A percentile compares a stretch with the other conserved stretches of the same genome.
These are phyloP conservation scores for Caenorhabditis briggsae DNA, from an alignment of 1,140 invertebrate genomes.

Conservation along the genomic window DNA sequence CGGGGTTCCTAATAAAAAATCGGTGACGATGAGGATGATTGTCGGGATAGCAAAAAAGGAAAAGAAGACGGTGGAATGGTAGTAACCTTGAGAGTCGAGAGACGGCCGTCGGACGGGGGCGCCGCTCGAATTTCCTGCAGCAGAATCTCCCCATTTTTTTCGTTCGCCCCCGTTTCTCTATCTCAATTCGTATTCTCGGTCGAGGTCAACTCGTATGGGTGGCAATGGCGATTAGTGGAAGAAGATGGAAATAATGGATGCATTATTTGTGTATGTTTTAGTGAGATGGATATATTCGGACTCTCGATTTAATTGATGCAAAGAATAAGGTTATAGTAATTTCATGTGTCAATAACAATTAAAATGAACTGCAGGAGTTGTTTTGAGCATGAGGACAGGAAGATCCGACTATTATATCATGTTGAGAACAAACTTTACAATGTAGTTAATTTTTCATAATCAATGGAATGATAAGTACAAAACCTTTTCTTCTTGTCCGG, in stretches of 20 bases:
- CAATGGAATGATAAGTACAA: too few species aligned
- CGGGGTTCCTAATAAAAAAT: conserved; percentile 11
- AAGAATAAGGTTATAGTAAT: too few species aligned
- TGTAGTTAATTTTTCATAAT: too few species aligned
- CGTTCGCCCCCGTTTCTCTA: conserved; percentile 48
- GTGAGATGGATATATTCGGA: too few species aligned
- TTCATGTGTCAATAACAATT: too few species aligned
- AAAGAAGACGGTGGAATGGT: conserved; percentile 10
- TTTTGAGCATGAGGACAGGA: too few species aligned
- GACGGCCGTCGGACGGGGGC: neutral
- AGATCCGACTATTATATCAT: too few species aligned
- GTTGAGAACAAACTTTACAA: too few species aligned
- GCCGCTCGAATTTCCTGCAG: neutral
- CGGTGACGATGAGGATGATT: conserved; percentile 35
- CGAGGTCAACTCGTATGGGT: conserved; percentile 55
- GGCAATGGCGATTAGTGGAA: conserved; percentile 48
- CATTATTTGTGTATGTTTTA: too few species aligned
- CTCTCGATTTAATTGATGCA: too few species aligned
- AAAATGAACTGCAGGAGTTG: too few species aligned
- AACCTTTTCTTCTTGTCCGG: too few species aligned
- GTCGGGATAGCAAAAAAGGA: conserved; percentile 38
- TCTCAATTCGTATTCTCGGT: conserved; percentile 55
- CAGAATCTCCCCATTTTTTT: neutral
- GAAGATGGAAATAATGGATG: conserved; percentile 12
- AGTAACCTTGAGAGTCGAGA: conserved; percentile 46